Evolutionary conservation across 2,888 invertebrate species (phyloP), one percentile per base, ranked within the genome.

Genomic region (Belgica antarctica): DNA sequence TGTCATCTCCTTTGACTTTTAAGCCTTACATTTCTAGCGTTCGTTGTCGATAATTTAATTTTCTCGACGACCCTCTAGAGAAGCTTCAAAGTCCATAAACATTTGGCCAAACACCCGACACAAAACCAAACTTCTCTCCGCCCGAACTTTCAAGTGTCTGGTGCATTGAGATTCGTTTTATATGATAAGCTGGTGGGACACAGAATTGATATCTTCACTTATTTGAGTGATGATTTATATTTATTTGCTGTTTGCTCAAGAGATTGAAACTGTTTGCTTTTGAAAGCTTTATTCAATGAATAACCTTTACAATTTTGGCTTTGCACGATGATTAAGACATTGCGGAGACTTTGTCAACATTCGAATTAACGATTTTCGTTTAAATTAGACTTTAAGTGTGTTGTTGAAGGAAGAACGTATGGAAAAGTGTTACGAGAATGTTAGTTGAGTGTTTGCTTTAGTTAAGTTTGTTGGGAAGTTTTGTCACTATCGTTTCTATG

Each of bases 101-200:
- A n/a, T 41, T 41, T 10, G 41, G n/a, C 15, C 10, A 41, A n/a
- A 41, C 2, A 15, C n/a, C 41, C 4, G 12, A n/a, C 41, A n/a
- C n/a, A 10, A 15, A 41, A n/a, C 2, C 41, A 31, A n/a, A n/a
- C n/a, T n/a, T n/a, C 10, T 31, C 31, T 7, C 10, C 10, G 41
- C 41, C 15, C 41, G 41, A 41, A 41, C 41, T 41, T 15, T 62
- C 62, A 62, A 36, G 62, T 62, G 62, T 36, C 34, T 22, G 5
- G 62, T 36, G 62, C 36, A 62, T 62, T 17, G 62, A 62, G 62
- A 62, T 62, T 62, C 28, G 24, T n/a, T 24, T 62, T 62, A 36
- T 22, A 62, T 62, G 62, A 62, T 62, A 62, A 62, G 4, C 52
- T 12, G 3, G 22, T 52, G 17, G n/a, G 62, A n/a, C 12, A 59